Conservation (phyloP, 1,140 invertebrate genomes). For the Bombus superbus region DNA sequence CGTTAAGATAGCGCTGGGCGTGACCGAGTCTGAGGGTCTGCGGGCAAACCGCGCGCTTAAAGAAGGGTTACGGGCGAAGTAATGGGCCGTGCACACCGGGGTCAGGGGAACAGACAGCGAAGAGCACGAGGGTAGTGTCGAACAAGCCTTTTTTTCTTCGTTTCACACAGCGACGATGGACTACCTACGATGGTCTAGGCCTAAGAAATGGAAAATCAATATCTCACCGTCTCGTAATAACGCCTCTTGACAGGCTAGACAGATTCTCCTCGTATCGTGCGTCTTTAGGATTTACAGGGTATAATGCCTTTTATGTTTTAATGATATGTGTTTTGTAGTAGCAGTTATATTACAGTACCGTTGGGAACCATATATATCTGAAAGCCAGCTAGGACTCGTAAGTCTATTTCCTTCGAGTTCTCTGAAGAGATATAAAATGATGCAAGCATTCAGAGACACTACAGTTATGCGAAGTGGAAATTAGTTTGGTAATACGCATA, state of each 20-base stretch:
- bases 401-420: background rate
- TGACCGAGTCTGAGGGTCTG: slow-evolving; percentile 66
- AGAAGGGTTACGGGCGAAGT: slow-evolving; percentile 71
- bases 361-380: background rate
- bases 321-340: background rate
- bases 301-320: background rate
- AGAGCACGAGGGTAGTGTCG: slow-evolving; percentile 24
- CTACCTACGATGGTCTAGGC: slow-evolving; percentile 45
- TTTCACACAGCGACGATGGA: slow-evolving; percentile 55
- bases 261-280: background rate
- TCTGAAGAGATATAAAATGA: background rate
- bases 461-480: background rate
- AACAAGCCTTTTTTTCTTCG: slow-evolving; percentile 12
- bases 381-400: background rate
- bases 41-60: slow-evolving; percentile 60
- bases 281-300: background rate
- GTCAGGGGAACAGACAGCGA: slow-evolving; percentile 24
- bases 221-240: slow-evolving; percentile 42
- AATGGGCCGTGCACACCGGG: slow-evolving; percentile 56
- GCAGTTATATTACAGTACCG: background rate
- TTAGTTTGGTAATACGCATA: too few species aligned
- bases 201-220: slow-evolving; percentile 68
- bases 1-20: slow-evolving; percentile 74
- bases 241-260: background rate
- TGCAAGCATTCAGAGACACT: background rate